Base-by-base conservation (phyloP, 2,888 invertebrate genomes). In the Penaeus monodon region DNA sequence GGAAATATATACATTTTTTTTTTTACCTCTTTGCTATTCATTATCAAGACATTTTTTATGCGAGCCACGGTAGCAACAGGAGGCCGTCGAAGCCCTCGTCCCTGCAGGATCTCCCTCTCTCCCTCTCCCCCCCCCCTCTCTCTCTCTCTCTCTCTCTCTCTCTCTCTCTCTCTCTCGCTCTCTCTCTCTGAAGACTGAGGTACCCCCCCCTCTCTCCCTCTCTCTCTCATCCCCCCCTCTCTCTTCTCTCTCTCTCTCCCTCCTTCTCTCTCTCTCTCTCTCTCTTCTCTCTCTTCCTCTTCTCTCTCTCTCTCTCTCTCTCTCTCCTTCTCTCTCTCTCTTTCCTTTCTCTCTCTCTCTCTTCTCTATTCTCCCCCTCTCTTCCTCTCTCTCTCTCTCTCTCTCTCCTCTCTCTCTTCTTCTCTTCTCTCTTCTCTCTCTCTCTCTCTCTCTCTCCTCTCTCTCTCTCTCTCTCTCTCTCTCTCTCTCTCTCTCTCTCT, bases 401-500 rank as follows among this genome's bases (percentile, higher is more conserved):
- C 12, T 27, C 73, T 27, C 73, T 27, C 27, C 12, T 12, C 7
- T 12, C 12, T 17, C 12, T 17, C 7, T 7, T 33, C 22, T 29
- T 12, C 3, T 7, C 2, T 7, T n/a, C 33, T 17, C 33, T 27
- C 73, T 73, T 7, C 3, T 12, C 17, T 17, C 12, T 17, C 17
- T 12, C 3, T 17, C 7, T 17, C 12, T 2, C 7, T 12, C 12
- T 17, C 7, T 12, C 7, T 7, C 12, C 73, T 27, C 27, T 33
- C 33, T 73, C 27, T 33, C 27, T 33, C 27, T 27, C 73, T 73
- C 22, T 73, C 73, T n/a, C 27, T 73, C 22, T 73, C 73, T 73
- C 73, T 38, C 73, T 73, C 73, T 27, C 73, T n/a, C 73, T 27
- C 73, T 27, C 73, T n/a, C 73, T 29, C 73, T 29, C 73, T 29